phyloP scores from a whole-genome alignment of 2,888 invertebrate species.

The Myathropa florea region DNA sequence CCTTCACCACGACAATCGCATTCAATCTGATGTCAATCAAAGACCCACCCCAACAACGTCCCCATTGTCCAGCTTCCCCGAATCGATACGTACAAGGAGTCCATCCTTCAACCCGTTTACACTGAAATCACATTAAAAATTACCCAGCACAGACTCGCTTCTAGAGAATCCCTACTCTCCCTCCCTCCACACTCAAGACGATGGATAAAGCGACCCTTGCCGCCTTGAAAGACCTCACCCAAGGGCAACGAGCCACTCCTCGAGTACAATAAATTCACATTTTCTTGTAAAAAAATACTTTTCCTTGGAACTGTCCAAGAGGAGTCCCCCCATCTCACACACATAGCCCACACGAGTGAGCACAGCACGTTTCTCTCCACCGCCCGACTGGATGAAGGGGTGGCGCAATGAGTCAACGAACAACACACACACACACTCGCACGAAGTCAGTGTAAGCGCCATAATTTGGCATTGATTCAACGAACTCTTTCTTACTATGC shows the following conservation, averaged over 20 bases:
- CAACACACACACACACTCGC: not conserved
- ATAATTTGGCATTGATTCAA: constrained; percentile 42
- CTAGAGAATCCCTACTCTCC: not conserved
- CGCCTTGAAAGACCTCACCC: constrained; percentile 19
- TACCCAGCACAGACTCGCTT: not conserved
- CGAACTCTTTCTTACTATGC: constrained; percentile 14
- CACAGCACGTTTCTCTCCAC: not conserved
- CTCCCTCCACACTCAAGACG: not conserved
- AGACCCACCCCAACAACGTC: not conserved
- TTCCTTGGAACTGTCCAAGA: constrained; percentile 25
- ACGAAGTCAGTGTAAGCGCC: not conserved
- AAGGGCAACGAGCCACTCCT: not conserved
- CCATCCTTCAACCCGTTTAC: not conserved
- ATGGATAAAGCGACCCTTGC: no score
- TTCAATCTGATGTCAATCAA: not conserved
- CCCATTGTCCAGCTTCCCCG: not conserved
- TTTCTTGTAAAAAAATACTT: constrained; percentile 18
- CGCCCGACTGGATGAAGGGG: not conserved
- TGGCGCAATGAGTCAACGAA: constrained; percentile 53
- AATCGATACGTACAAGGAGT: not conserved
- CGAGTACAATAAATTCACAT: constrained; percentile 21
- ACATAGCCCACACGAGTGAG: constrained; percentile 9
- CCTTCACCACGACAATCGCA: not conserved
- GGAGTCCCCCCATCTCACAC: no score
- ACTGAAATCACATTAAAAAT: not conserved